These are phyloP conservation scores for Tringa solitaria DNA, from an alignment of 2,113 vertebrate genomes.

Conservation along the genomic window DNA sequence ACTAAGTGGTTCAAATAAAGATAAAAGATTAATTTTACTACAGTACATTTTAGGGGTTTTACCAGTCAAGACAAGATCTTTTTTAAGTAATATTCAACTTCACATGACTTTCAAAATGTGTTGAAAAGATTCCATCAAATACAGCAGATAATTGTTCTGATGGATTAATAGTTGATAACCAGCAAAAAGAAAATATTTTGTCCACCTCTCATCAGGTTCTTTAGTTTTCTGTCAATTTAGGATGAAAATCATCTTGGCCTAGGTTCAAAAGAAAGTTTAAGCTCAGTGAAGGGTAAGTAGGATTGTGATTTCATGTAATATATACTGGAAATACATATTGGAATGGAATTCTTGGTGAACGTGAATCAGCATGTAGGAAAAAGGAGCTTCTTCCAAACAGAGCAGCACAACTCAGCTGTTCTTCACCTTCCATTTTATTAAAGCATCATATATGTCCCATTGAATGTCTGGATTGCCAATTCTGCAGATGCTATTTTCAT, in stretches of 20 bases:
- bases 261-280: background rate
- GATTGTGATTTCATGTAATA: background rate
- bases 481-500: background rate
- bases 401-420: background rate
- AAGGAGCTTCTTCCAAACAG: background rate
- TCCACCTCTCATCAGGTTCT: background rate
- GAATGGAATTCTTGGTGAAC: background rate
- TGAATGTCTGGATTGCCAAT: background rate
- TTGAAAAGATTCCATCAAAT: background rate
- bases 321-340: background rate
- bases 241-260: background rate
- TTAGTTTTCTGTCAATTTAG: background rate
- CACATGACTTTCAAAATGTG: background rate
- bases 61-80: background rate
- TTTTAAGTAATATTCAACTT: background rate
- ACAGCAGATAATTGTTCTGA: background rate
- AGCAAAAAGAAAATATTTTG: background rate
- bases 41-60: background rate
- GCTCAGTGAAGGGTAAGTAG: background rate
- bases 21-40: background rate
- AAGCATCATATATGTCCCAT: background rate
- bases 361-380: background rate
- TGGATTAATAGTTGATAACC: background rate
- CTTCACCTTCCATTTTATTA: background rate
- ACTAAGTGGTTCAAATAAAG: background rate